A percentile compares a stretch with the other conserved stretches of the same genome.
Evolutionary conservation across 1,140 invertebrate species (phyloP).

Genomic region (Bathynomus jamesi): DNA sequence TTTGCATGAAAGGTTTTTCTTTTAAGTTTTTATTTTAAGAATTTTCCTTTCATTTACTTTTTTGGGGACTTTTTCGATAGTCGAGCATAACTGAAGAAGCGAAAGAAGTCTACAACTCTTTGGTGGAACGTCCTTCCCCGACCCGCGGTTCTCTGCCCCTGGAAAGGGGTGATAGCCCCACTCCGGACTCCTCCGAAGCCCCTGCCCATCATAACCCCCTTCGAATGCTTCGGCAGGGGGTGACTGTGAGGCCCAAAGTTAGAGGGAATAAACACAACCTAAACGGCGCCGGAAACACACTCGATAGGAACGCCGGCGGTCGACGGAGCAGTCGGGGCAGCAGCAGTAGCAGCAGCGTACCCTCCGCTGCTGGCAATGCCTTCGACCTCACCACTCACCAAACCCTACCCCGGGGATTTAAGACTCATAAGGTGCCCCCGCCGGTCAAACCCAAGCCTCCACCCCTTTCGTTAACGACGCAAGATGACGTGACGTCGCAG

Average conservation of each 20-base stretch:
- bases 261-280: conserved; percentile 52
- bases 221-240: conserved; percentile 58
- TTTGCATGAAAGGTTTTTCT: too few species aligned
- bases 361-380: conserved; percentile 8
- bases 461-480: conserved; percentile 31
- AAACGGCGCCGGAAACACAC: conserved; percentile 26
- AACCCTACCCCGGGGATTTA: conserved; percentile 33
- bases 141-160: neutral
- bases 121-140: conserved; percentile 58
- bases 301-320: conserved; percentile 37
- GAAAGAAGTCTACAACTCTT: conserved; percentile 80
- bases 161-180: conserved; percentile 5
- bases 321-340: too few species aligned
- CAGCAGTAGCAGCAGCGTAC: conserved; percentile 2
- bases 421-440: conserved; percentile 26
- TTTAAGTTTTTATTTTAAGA: too few species aligned
- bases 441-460: conserved; percentile 34
- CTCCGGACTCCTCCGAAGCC: conserved; percentile 37
- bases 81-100: conserved; percentile 53
- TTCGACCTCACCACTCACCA: conserved; percentile 40
- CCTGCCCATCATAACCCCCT: conserved; percentile 55
- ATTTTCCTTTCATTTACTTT: too few species aligned
- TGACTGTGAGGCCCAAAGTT: conserved; percentile 53
- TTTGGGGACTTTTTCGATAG: too few species aligned
- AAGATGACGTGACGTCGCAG: conserved; percentile 4